phyloP scores from a whole-genome alignment of 1,140 invertebrate species.

The Bacillus rossius region DNA sequence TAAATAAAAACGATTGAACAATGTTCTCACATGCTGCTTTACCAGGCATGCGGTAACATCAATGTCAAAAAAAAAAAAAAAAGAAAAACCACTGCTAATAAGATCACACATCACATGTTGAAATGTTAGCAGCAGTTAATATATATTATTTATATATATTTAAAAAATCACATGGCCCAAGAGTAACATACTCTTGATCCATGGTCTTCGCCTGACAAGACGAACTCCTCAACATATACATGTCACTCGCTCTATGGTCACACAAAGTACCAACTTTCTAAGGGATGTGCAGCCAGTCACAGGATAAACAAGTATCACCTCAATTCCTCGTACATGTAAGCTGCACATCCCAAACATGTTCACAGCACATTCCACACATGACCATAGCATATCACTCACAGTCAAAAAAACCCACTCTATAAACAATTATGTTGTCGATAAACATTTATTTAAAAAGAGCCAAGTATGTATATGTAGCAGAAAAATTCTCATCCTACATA shows the following conservation, averaged over 20 bases:
- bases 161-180: conserved; percentile 24
- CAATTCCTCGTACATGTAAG: neutral
- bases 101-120: conserved; percentile 72
- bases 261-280: neutral
- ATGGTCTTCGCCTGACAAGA: conserved; percentile 11
- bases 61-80: conserved; percentile 15
- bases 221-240: conserved; percentile 13
- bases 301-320: neutral
- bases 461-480: neutral
- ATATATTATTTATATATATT: conserved; percentile 60
- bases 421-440: conserved; percentile 8
- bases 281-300: neutral
- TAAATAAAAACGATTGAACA: neutral
- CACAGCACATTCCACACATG: conserved; percentile 8
- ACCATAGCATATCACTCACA: conserved; percentile 13
- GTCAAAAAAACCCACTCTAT: conserved; percentile 21
- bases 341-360: neutral
- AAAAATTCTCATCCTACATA: conserved; percentile 1
- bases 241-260: neutral
- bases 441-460: conserved; percentile 13
- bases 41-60: conserved; percentile 19
- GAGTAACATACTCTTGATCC: conserved; percentile 28
- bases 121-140: conserved; percentile 65
- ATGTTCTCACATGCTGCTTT: neutral
- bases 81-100: conserved; percentile 61